These are phyloP conservation scores for Numenius arquata DNA, from an alignment of 2,113 vertebrate genomes.

Conservation along the genomic window DNA sequence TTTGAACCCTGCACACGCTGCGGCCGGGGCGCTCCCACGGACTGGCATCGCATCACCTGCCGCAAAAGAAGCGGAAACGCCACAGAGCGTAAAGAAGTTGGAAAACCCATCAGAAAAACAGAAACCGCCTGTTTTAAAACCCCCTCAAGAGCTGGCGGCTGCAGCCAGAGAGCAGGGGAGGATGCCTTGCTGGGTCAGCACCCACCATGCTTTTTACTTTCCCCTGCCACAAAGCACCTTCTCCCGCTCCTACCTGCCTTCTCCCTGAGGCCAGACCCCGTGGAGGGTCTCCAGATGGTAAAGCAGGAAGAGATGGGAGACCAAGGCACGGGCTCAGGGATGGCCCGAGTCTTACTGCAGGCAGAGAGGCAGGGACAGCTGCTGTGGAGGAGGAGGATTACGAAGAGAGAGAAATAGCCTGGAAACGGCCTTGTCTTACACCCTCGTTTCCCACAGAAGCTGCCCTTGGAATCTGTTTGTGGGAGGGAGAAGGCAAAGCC, in stretches of 20 bases:
- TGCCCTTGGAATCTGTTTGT: background rate
- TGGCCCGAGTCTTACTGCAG: background rate
- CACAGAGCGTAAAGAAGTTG: background rate
- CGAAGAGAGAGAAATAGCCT: background rate
- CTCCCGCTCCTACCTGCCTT: background rate
- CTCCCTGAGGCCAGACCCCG: background rate
- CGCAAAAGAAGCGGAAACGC: background rate
- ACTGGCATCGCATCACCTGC: background rate
- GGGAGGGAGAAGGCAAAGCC: background rate
- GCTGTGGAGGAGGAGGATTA: constrained; percentile 30
- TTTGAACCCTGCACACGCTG: accelerated
- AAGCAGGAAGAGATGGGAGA: background rate
- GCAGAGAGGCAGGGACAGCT: constrained; percentile 9
- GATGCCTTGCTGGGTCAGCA: background rate
- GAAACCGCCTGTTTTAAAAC: background rate
- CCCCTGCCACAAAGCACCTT: background rate
- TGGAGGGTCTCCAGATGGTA: background rate
- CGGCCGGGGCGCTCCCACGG: background rate
- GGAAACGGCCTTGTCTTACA: background rate
- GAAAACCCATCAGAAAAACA: background rate
- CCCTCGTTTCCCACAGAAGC: background rate
- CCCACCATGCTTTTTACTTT: background rate
- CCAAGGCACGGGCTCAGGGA: background rate
- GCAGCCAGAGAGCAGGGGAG: no score
- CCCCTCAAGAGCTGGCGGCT: background rate